Evolutionary conservation across 2,113 vertebrate species (phyloP).

Genomic region (Ploceus nigricollis): DNA sequence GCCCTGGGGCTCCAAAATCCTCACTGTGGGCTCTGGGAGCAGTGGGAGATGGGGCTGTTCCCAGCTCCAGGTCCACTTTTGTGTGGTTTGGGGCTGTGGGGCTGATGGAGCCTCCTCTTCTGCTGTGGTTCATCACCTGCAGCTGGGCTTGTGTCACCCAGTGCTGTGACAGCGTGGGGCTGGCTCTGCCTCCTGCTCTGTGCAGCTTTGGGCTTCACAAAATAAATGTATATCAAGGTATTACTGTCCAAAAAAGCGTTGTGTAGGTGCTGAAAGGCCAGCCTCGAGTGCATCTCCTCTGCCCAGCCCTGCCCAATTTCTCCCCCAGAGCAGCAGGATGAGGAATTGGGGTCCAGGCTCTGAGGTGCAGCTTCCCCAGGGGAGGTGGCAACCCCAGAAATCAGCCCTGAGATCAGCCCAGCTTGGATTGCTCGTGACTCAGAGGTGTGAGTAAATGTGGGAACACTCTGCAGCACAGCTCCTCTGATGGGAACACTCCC

Average conservation of each 20-base stretch:
- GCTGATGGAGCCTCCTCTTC: not conserved
- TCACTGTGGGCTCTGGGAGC: not conserved
- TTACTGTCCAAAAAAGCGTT: not conserved
- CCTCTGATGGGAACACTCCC: not conserved
- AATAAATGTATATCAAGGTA: fast-evolving
- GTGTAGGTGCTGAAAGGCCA: not conserved
- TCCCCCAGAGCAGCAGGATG: fast-evolving
- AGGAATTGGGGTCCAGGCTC: not conserved
- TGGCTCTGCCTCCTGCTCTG: fast-evolving
- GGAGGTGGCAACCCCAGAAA: not conserved
- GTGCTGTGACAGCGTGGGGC: fast-evolving
- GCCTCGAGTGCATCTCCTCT: fast-evolving
- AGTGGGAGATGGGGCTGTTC: not conserved
- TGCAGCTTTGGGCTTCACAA: not conserved
- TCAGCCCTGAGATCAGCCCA: not conserved
- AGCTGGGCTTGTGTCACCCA: not conserved
- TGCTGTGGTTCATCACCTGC: not conserved
- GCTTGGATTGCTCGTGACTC: not conserved
- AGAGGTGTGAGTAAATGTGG: not conserved
- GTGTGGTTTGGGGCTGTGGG: not conserved
- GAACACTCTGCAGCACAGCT: not conserved
- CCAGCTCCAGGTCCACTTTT: not conserved
- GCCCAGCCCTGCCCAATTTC: not conserved
- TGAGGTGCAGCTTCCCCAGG: not conserved
- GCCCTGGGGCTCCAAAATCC: not conserved